Percentiles rank a stretch among this genome's conserved stretches.
Evolutionary conservation across 2,113 vertebrate species (phyloP).

Genomic region (Pseudopipra pipra): DNA sequence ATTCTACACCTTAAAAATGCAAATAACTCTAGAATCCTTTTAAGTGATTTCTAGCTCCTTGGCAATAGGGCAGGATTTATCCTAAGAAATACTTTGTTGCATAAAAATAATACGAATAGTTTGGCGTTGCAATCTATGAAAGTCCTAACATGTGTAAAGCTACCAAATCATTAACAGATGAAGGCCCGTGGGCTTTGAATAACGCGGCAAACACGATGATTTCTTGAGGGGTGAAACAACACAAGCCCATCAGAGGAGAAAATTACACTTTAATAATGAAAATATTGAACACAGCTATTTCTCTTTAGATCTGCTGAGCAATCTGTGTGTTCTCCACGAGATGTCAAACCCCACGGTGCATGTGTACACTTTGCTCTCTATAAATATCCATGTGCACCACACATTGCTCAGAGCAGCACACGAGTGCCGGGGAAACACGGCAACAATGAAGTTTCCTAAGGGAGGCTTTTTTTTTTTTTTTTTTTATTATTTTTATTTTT

Average conservation of each 20-base stretch:
- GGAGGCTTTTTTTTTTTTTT: slow-evolving; percentile 59
- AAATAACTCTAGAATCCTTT: slow-evolving; percentile 1
- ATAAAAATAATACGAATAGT: slow-evolving; percentile 10
- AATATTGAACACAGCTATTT: slow-evolving; percentile 57
- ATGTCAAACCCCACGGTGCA: slow-evolving; percentile 47
- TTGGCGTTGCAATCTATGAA: neutral
- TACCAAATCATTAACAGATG: slow-evolving; percentile 25
- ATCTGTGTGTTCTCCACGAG: slow-evolving; percentile 56
- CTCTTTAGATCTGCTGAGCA: slow-evolving; percentile 59
- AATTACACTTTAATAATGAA: slow-evolving; percentile 55
- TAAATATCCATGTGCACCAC: slow-evolving; percentile 68
- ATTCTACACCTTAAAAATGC: slow-evolving; percentile 13
- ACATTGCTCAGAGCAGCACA: slow-evolving; percentile 61
- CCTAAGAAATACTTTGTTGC: neutral
- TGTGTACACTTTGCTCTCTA: slow-evolving; percentile 54
- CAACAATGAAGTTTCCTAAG: slow-evolving; percentile 69
- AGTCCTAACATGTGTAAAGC: neutral
- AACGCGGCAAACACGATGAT: neutral
- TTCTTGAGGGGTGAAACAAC: slow-evolving; percentile 23
- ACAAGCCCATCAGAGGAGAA: neutral
- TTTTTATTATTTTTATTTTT: too few relatives aligned
- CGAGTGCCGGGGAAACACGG: slow-evolving; percentile 52
- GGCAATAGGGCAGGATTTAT: neutral
- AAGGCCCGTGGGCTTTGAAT: neutral
- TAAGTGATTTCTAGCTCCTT: neutral